phyloP scores from a whole-genome alignment of 2,113 vertebrate species.

The Crotalus helleri region DNA sequence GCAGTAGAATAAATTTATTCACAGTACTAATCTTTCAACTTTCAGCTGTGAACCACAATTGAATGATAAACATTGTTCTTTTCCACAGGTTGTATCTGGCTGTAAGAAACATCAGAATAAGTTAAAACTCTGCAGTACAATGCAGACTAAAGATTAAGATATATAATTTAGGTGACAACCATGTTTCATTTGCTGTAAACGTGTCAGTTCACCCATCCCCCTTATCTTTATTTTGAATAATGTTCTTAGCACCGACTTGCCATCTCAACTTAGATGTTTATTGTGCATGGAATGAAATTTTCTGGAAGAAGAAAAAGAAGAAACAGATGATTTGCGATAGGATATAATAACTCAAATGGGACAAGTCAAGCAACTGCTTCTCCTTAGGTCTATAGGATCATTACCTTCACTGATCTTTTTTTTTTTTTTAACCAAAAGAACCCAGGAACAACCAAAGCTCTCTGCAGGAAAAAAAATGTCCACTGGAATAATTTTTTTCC shows the following conservation, averaged over 20 bases:
- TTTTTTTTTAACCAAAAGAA: background rate
- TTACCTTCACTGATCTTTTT: background rate
- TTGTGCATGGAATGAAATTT: conserved; percentile 39
- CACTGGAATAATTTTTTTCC: background rate
- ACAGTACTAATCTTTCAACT: conserved; percentile 22
- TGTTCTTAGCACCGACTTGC: conserved; percentile 28
- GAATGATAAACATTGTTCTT: conserved; percentile 4
- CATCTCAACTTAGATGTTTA: conserved; percentile 21
- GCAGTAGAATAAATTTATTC: background rate
- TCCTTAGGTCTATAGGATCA: background rate
- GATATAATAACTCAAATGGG: background rate
- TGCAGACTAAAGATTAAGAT: conserved; percentile 20
- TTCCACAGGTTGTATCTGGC: background rate
- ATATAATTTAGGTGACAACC: conserved; percentile 30
- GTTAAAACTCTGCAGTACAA: conserved; percentile 12
- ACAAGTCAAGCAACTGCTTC: background rate
- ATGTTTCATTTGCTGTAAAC: conserved; percentile 22
- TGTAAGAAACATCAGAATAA: conserved; percentile 19
- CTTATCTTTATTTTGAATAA: conserved; percentile 40
- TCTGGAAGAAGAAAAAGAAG: conserved; percentile 20
- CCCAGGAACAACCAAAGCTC: background rate
- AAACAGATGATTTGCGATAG: conserved; percentile 18
- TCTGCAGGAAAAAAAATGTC: background rate
- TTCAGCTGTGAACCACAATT: conserved; percentile 18
- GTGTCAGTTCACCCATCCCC: conserved; percentile 18